Conservation (phyloP, 2,113 vertebrate genomes). For the Coptodon bakossiorum region DNA sequence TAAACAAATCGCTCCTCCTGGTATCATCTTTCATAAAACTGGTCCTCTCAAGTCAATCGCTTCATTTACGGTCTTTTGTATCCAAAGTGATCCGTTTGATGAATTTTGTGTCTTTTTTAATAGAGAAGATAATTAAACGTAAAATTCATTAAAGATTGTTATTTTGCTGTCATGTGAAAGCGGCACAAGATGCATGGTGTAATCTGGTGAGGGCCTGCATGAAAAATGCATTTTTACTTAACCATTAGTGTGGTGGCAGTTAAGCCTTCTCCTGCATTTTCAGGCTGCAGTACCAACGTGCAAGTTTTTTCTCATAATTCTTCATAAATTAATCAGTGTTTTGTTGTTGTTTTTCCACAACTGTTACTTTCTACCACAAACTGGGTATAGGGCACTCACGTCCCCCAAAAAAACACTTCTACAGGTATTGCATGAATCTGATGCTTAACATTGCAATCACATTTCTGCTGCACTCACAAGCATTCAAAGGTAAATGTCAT, state of each 20-base stretch:
- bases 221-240: neutral
- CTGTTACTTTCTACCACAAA: neutral
- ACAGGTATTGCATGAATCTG: neutral
- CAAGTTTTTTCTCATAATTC: neutral
- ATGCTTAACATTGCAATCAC: neutral
- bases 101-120: constrained; percentile 7
- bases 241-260: neutral
- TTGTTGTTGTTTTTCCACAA: neutral
- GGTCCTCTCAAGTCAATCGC: neutral
- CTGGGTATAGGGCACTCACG: neutral
- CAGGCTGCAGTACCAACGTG: neutral
- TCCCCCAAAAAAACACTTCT: accelerated
- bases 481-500: neutral
- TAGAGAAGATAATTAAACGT: constrained; percentile 15
- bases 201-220: neutral
- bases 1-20: neutral
- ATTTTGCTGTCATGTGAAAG: constrained; percentile 24
- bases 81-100: neutral
- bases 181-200: constrained; percentile 12
- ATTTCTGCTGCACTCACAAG: neutral
- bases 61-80: constrained; percentile 4
- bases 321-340: neutral
- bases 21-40: neutral
- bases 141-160: constrained; percentile 26
- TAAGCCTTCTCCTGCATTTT: neutral